These are phyloP conservation scores for Sympetrum striolatum DNA, from an alignment of 2,888 invertebrate genomes.

Conservation along the genomic window DNA sequence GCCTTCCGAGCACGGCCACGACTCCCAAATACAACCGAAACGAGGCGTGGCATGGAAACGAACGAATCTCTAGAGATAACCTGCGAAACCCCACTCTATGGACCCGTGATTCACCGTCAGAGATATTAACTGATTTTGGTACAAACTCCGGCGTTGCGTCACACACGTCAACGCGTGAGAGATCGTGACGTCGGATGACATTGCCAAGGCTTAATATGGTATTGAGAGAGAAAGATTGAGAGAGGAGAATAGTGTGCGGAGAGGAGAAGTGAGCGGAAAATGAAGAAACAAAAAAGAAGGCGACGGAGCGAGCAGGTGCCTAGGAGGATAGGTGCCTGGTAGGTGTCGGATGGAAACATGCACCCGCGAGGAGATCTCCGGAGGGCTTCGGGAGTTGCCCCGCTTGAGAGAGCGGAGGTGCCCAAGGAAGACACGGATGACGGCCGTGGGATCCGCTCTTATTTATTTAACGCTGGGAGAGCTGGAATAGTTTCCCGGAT, in stretches of 20 bases:
- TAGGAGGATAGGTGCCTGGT: neutral
- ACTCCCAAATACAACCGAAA: too few relatives aligned
- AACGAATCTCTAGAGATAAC: neutral
- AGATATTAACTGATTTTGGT: neutral
- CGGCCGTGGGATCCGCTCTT: too few relatives aligned
- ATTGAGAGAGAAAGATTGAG: neutral
- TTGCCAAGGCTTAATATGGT: slow-evolving; percentile 35
- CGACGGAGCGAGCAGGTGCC: neutral
- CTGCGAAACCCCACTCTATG: neutral
- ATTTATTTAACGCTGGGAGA: too few relatives aligned
- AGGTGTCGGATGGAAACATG: neutral
- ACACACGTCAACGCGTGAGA: slow-evolving; percentile 29
- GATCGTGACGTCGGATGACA: slow-evolving; percentile 19
- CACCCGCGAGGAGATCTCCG: neutral
- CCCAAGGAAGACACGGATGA: neutral
- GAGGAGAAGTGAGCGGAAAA: neutral
- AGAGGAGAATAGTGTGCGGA: neutral
- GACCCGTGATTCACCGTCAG: neutral
- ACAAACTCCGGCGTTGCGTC: neutral
- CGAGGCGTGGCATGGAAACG: too few relatives aligned
- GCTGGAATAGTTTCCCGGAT: neutral
- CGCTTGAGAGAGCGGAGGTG: neutral
- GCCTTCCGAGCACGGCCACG: too few relatives aligned
- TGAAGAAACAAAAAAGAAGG: neutral
- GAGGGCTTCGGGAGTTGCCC: neutral